Evolutionary conservation across 2,888 invertebrate genomes (phyloP).

Genomic region (Lymantria dispar): DNA sequence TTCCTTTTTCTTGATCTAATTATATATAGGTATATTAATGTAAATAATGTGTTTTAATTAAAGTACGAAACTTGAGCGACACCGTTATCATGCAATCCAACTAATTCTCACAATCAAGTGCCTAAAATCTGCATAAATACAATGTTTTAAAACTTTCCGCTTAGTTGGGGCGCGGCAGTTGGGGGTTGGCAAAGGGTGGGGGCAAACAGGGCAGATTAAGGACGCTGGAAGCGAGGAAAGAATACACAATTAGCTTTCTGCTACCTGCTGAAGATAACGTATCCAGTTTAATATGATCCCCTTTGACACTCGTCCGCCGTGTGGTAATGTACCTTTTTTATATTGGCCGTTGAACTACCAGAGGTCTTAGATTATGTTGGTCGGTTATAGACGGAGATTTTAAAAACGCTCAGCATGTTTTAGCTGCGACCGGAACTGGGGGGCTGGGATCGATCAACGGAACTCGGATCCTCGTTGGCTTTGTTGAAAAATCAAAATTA

Average conservation of each 20-base stretch:
- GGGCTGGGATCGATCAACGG: conserved; percentile 71
- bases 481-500: conserved; percentile 78
- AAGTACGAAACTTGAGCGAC: conserved; percentile 32
- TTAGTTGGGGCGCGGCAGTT: conserved; percentile 66
- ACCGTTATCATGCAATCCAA: conserved; percentile 49
- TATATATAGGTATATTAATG: conserved; percentile 9
- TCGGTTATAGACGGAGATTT: conserved; percentile 66
- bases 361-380: conserved; percentile 53
- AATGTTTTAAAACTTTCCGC: conserved; percentile 75
- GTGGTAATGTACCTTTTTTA: conserved; percentile 32
- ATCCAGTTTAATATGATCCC: conserved; percentile 59
- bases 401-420: conserved; percentile 69
- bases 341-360: conserved; percentile 33
- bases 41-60: conserved; percentile 33
- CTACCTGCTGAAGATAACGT: conserved; percentile 78
- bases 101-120: conserved; percentile 53
- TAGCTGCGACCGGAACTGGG: conserved; percentile 74
- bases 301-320: conserved; percentile 39
- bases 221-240: conserved; percentile 78
- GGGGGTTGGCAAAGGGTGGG: conserved; percentile 50
- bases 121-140: conserved; percentile 64
- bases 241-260: conserved; percentile 80
- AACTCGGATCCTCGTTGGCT: conserved; percentile 64
- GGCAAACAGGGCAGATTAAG: conserved; percentile 74
- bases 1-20: conserved; percentile 10